phyloP scores from a whole-genome alignment of 2,888 invertebrate species.

The Aporophyla nigra region DNA sequence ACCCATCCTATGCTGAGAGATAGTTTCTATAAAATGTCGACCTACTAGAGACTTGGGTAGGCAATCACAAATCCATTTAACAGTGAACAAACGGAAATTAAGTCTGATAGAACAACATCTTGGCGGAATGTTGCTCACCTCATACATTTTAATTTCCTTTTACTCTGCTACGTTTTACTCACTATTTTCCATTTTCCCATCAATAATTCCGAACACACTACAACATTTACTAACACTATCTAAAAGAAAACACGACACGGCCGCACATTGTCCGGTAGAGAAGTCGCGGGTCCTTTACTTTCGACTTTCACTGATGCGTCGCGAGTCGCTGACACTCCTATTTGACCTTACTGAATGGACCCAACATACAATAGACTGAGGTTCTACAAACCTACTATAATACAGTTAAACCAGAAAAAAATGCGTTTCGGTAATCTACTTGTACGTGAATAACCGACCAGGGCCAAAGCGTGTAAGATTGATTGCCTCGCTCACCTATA shows the following conservation, averaged over 20 bases:
- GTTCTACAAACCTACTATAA: background rate
- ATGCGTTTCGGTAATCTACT: background rate
- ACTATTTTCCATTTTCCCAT: conserved; percentile 22
- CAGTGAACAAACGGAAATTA: conserved; percentile 18
- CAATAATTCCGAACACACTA: conserved; percentile 24
- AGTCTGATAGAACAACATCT: conserved; percentile 7
- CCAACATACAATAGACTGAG: conserved; percentile 49
- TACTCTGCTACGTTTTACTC: too few species aligned
- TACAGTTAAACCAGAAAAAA: background rate
- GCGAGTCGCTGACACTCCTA: conserved; percentile 65
- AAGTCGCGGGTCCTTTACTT: conserved; percentile 81
- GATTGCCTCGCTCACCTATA: background rate
- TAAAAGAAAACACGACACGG: conserved; percentile 34
- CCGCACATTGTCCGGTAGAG: conserved; percentile 71
- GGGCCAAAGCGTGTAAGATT: background rate
- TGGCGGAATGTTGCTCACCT: background rate
- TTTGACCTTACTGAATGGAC: conserved; percentile 57
- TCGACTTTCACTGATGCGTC: conserved; percentile 83
- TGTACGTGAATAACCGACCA: background rate
- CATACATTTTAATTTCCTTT: conserved; percentile 37
- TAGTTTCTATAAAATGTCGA: background rate
- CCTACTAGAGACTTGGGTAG: background rate
- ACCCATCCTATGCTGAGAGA: background rate
- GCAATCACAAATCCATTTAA: background rate
- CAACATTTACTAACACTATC: background rate